phyloP scores from a whole-genome alignment of 2,888 invertebrate genomes.

The Candidula unifasciata region DNA sequence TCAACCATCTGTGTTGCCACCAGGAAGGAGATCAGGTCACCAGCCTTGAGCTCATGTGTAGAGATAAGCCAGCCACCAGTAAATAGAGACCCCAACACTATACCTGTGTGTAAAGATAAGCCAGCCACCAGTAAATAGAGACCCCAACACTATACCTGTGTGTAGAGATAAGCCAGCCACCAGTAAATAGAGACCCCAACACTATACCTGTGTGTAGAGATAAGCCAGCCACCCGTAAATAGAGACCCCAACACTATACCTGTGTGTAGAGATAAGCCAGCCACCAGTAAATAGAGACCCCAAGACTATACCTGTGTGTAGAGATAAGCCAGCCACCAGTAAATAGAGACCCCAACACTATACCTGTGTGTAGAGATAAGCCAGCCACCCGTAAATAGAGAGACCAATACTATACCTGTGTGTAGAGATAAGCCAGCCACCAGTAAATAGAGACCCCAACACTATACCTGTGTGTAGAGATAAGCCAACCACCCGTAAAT shows the following conservation, averaged over 20 bases:
- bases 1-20: slow-evolving; percentile 97
- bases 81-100: slow-evolving; percentile 92
- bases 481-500: slow-evolving; percentile 91
- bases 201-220: slow-evolving; percentile 91
- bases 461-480: slow-evolving; percentile 91
- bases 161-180: slow-evolving; percentile 90
- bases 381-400: slow-evolving; percentile 93
- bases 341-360: slow-evolving; percentile 92
- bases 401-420: slow-evolving; percentile 91
- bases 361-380: slow-evolving; percentile 89
- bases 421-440: slow-evolving; percentile 90
- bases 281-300: slow-evolving; percentile 94
- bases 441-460: slow-evolving; percentile 91
- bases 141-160: too few species aligned
- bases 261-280: slow-evolving; percentile 88
- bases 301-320: slow-evolving; percentile 88
- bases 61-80: slow-evolving; percentile 93
- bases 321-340: slow-evolving; percentile 93
- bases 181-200: slow-evolving; percentile 91
- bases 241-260: slow-evolving; percentile 92
- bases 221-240: slow-evolving; percentile 91
- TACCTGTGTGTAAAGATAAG: slow-evolving; percentile 78
- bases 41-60: slow-evolving; percentile 88
- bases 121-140: too few species aligned
- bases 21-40: slow-evolving; percentile 96